These are phyloP conservation scores for Ameiurus melas DNA, from an alignment of 2,113 vertebrate genomes.

Conservation along the genomic window DNA sequence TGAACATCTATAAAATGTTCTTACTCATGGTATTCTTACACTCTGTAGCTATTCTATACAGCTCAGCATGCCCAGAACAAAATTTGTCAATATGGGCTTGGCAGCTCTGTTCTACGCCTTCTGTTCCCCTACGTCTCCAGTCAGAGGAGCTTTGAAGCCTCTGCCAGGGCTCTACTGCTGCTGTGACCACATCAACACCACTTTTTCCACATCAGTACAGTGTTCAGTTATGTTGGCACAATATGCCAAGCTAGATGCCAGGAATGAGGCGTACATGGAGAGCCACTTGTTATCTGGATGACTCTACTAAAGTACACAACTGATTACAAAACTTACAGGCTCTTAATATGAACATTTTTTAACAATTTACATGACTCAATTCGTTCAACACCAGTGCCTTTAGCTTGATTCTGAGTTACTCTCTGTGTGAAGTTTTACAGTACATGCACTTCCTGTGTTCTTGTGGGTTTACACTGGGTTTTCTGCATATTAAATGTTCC, in stretches of 20 bases:
- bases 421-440: not conserved
- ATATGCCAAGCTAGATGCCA: not conserved
- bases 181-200: slow-evolving; percentile 22
- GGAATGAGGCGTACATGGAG: not conserved
- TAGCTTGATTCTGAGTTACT: not conserved
- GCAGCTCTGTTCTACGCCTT: not conserved
- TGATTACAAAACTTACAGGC: not conserved
- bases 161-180: slow-evolving; percentile 28
- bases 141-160: slow-evolving; percentile 18
- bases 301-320: slow-evolving; percentile 5
- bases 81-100: slow-evolving; percentile 11
- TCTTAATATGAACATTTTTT: not conserved
- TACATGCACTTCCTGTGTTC: not conserved
- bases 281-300: slow-evolving; percentile 18
- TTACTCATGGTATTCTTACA: too few relatives aligned
- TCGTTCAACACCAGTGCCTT: not conserved
- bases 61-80: slow-evolving; percentile 16
- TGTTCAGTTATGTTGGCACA: slow-evolving; percentile 18
- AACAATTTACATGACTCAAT: not conserved
- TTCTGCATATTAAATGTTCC: not conserved
- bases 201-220: slow-evolving; percentile 6
- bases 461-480: not conserved
- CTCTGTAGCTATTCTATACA: not conserved
- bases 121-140: slow-evolving; percentile 3
- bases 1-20: not conserved